Evolutionary conservation across 2,888 invertebrate species (phyloP), one percentile per base, ranked within the genome.

Genomic region (Litoditis marina): DNA sequence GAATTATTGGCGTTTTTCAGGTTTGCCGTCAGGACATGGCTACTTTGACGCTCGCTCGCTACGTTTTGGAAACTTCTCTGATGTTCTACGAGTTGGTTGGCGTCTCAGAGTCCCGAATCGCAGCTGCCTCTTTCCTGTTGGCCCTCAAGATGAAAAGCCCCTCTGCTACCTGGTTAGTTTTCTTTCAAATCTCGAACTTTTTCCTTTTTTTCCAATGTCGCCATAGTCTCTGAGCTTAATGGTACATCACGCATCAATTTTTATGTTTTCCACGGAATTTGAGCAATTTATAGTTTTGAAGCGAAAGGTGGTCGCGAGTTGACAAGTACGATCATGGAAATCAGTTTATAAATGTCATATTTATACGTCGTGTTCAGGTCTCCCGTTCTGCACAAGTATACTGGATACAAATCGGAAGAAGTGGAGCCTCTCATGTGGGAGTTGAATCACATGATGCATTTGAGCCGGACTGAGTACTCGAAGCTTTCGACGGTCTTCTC

Each of bases 41-140:
- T 56, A 90, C 90, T 27, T 86, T 98, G 75, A 98, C 96, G 0
- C 85, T 96, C 80, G 94, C 94, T 31, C 89, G 98, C 68, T 98
- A 89, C 85, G 90, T 98, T 81, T 87, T 98, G 81, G 98, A 98
- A 85, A 88, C 89, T 83, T 91, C 93, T 1, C 86, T 96, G 68
- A 90, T 95, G 89, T 93, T 95, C 83, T 95, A 95, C 84, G 86
- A 88, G 13, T 89, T 92, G 60, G 88, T 91, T 69, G 85, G 87
- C 36, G 86, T 88, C 65, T 88, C 90, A 8, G 96, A 96, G 84
- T 94, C 69, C 59, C 89, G 90, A 85, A 87, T 94, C 86, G 96
- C 94, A 27, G 90, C 92, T 46, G 92, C 93, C 46, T 88, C 91
- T 32, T 87, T 96, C 16, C 89, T 90, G 79, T 87, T 96, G 68